Percentiles rank a stretch among this genome's conserved stretches.
These are phyloP conservation scores for Lagocephalus sceleratus DNA, from an alignment of 2,797 vertebrate species.

Conservation along the genomic window DNA sequence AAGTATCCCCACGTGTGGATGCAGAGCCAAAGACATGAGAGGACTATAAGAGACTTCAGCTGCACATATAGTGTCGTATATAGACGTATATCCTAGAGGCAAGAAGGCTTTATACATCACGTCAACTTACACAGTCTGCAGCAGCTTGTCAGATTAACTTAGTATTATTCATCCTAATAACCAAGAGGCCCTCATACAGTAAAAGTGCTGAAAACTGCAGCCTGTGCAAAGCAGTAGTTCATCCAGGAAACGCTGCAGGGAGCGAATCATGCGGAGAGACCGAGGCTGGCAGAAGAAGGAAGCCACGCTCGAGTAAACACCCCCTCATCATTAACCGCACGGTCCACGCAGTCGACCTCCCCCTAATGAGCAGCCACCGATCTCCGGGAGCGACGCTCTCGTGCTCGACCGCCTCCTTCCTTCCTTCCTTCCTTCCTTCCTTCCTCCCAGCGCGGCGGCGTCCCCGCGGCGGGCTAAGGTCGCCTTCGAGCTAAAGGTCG, in stretches of 20 bases:
- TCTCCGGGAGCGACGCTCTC: neutral
- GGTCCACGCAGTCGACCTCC: constrained; percentile 5
- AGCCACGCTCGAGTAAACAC: constrained; percentile 24
- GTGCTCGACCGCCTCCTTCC: neutral
- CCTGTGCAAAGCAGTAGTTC: neutral
- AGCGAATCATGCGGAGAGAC: constrained; percentile 11
- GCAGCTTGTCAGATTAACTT: constrained; percentile 17
- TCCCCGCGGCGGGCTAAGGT: too few relatives aligned
- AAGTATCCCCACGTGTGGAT: constrained; percentile 14
- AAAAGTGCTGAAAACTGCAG: constrained; percentile 10
- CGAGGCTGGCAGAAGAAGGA: neutral
- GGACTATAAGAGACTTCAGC: constrained; percentile 18
- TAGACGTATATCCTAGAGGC: constrained; percentile 20
- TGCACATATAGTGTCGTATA: constrained; percentile 36
- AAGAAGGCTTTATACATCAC: constrained; percentile 19
- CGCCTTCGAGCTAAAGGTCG: too few relatives aligned
- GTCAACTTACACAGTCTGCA: constrained; percentile 18
- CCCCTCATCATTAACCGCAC: constrained; percentile 17
- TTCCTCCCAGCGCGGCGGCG: neutral
- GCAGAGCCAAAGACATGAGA: constrained; percentile 47
- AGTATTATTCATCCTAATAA: constrained; percentile 40
- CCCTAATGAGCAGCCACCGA: constrained; percentile 4
- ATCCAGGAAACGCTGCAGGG: constrained; percentile 17
- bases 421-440: neutral
- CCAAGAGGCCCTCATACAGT: constrained; percentile 29